Evolutionary conservation across 2,113 vertebrate species (phyloP).

Genomic region (Carollia perspicillata): DNA sequence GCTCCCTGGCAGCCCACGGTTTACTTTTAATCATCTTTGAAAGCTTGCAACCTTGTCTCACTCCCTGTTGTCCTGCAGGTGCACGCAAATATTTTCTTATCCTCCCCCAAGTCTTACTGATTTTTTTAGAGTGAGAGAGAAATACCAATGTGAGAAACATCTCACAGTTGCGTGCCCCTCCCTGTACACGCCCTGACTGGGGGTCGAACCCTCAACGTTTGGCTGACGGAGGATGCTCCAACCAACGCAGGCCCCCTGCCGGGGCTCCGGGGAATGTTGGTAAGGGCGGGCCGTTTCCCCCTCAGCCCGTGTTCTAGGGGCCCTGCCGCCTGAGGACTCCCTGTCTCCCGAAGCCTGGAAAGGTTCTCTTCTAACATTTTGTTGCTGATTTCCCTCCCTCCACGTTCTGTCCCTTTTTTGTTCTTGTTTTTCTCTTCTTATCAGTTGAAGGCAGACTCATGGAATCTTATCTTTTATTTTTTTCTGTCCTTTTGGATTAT

Average conservation of each 20-base stretch:
- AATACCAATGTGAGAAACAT: too few relatives aligned
- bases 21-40: neutral
- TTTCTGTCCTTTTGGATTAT: neutral
- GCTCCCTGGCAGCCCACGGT: neutral
- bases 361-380: neutral
- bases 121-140: too few relatives aligned
- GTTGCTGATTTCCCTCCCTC: neutral
- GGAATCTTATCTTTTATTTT: neutral
- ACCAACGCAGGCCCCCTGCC: too few relatives aligned
- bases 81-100: too few relatives aligned
- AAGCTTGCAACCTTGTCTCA: neutral
- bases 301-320: too few relatives aligned
- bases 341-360: neutral
- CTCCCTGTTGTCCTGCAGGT: too few relatives aligned
- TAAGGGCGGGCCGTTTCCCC: neutral
- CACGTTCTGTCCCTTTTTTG: neutral
- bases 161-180: too few relatives aligned
- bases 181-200: too few relatives aligned
- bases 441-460: neutral
- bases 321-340: too few relatives aligned
- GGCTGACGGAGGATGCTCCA: too few relatives aligned
- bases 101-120: too few relatives aligned
- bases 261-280: neutral
- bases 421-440: neutral
- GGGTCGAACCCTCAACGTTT: too few relatives aligned